phyloP scores from a whole-genome alignment of 1,140 invertebrate species.

The Caerostris extrusa region DNA sequence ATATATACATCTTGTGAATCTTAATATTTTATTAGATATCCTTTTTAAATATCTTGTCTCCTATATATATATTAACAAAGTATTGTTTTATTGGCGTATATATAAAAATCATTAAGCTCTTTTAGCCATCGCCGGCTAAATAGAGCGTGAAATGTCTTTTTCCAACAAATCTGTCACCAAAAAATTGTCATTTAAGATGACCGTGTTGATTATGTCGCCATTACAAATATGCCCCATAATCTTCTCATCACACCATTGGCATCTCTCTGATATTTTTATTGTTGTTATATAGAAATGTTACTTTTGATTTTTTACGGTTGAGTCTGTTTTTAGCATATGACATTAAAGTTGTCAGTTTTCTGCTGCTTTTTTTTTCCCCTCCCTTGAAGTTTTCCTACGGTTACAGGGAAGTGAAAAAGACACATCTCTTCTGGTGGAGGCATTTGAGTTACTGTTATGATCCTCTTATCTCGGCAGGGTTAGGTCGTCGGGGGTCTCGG shows the following conservation, averaged over 20 bases:
- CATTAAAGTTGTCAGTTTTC: neutral
- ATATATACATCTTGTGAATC: no score
- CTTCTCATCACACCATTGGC: neutral
- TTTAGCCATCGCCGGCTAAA: no score
- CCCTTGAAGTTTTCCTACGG: neutral
- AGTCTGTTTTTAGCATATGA: neutral
- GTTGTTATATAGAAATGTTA: neutral
- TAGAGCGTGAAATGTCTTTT: no score
- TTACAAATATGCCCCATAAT: no score
- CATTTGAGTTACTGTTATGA: slow-evolving; percentile 12
- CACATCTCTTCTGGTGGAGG: neutral
- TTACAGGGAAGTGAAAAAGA: neutral
- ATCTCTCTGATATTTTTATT: neutral
- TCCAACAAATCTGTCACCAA: no score
- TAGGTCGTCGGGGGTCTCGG: slow-evolving; percentile 21
- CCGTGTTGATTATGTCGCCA: no score
- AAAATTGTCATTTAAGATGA: no score
- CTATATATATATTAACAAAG: no score
- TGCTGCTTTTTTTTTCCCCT: neutral
- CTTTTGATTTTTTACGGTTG: neutral
- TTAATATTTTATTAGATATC: no score
- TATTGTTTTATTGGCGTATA: no score
- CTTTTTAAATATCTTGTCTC: no score
- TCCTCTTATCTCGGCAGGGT: slow-evolving; percentile 28
- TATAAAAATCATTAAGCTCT: no score